These are phyloP conservation scores for Cynopterus sphinx DNA, from an alignment of 2,797 vertebrate genomes.

Conservation along the genomic window DNA sequence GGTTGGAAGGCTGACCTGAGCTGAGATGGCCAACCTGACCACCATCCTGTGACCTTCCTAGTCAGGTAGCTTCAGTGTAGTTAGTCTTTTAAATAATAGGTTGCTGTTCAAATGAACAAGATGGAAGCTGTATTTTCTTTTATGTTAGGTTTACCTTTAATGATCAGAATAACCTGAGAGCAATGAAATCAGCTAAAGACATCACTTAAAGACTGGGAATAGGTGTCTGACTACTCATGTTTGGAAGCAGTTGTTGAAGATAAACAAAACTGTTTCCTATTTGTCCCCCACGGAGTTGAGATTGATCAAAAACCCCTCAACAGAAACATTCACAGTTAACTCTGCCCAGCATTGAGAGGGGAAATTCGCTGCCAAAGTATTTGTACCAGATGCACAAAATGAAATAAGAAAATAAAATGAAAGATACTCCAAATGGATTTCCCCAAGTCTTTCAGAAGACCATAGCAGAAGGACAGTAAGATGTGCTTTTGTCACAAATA, in stretches of 20 bases:
- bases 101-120: neutral
- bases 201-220: neutral
- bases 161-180: neutral
- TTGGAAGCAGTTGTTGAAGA: neutral
- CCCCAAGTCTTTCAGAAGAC: neutral
- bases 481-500: neutral
- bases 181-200: neutral
- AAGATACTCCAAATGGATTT: neutral
- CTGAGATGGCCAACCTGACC: rapidly evolving
- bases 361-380: neutral
- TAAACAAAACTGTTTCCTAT: neutral
- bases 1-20: neutral
- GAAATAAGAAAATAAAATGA: neutral
- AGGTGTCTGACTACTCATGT: neutral
- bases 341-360: neutral
- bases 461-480: neutral
- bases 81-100: neutral
- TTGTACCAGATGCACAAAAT: neutral
- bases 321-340: neutral
- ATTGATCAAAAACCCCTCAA: neutral
- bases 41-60: rapidly evolving
- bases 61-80: neutral
- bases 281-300: neutral
- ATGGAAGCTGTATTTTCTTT: neutral
- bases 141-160: neutral